Conservation (phyloP, 2,888 invertebrate genomes). For the Eurytoma californica region DNA sequence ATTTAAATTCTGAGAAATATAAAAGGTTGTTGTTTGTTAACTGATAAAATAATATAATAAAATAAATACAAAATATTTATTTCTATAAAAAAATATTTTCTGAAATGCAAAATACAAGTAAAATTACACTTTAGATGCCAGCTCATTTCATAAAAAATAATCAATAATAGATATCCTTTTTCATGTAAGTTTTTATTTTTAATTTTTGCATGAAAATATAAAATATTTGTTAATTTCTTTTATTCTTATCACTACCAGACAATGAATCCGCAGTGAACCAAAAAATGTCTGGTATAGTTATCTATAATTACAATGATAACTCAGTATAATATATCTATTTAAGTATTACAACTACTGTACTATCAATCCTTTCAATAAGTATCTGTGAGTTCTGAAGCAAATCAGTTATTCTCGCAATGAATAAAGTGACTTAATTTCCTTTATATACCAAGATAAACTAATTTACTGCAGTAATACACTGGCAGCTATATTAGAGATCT, state of each 20-base stretch:
- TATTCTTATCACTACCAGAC: not conserved
- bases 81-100: no score
- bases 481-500: not conserved
- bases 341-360: not conserved
- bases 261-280: not conserved
- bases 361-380: not conserved
- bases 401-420: slow-evolving; percentile 1
- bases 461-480: not conserved
- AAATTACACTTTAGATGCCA: no score
- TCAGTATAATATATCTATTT: not conserved
- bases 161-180: no score
- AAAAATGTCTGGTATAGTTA: not conserved
- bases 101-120: no score
- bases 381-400: not conserved
- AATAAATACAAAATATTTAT: no score
- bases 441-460: not conserved
- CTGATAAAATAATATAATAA: no score
- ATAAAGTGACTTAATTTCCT: slow-evolving; percentile 13
- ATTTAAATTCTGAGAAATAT: no score
- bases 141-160: no score
- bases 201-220: no score
- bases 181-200: no score
- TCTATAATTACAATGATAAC: not conserved
- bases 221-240: no score
- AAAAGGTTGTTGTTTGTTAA: no score